These are phyloP conservation scores for Proterorhinus semilunaris DNA, from an alignment of 2,113 vertebrate genomes.

Conservation along the genomic window DNA sequence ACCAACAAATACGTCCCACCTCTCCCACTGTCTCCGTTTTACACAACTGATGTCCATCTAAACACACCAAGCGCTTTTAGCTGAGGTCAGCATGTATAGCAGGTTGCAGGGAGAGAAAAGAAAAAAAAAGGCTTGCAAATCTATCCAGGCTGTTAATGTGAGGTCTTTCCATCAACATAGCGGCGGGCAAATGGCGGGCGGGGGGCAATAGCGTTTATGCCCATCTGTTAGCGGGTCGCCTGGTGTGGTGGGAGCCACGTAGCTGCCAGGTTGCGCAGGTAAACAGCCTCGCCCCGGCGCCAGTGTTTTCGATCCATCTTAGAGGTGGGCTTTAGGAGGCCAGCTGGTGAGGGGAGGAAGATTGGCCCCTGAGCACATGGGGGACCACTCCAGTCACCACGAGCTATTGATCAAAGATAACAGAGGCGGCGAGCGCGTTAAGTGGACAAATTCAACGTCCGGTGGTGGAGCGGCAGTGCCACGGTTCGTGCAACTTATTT, in stretches of 20 bases:
- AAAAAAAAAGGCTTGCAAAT: constrained; percentile 51
- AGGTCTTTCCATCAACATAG: constrained; percentile 30
- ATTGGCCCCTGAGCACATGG: constrained; percentile 43
- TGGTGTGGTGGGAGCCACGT: constrained; percentile 21
- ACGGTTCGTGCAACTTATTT: constrained; percentile 22
- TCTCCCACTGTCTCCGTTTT: constrained; percentile 9
- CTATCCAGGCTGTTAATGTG: constrained; percentile 55
- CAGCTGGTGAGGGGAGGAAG: constrained; percentile 61
- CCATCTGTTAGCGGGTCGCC: constrained; percentile 51
- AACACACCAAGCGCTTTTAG: constrained; percentile 41
- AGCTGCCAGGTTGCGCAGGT: constrained; percentile 25
- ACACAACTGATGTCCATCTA: constrained; percentile 1
- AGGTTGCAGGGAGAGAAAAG: constrained; percentile 32
- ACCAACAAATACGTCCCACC: constrained; percentile 11
- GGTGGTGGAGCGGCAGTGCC: constrained; percentile 20
- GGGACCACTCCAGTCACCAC: constrained; percentile 53
- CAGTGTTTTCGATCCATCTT: constrained; percentile 45
- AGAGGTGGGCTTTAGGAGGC: constrained; percentile 32
- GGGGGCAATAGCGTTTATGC: constrained; percentile 33
- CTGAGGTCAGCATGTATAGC: constrained; percentile 53
- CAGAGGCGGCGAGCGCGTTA: constrained; percentile 37
- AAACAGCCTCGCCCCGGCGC: constrained; percentile 32
- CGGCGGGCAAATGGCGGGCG: constrained; percentile 35
- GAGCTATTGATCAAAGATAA: constrained; percentile 57
- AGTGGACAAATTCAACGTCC: constrained; percentile 37